phyloP scores from a whole-genome alignment of 2,113 vertebrate species.

The Phainopepla nitens region DNA sequence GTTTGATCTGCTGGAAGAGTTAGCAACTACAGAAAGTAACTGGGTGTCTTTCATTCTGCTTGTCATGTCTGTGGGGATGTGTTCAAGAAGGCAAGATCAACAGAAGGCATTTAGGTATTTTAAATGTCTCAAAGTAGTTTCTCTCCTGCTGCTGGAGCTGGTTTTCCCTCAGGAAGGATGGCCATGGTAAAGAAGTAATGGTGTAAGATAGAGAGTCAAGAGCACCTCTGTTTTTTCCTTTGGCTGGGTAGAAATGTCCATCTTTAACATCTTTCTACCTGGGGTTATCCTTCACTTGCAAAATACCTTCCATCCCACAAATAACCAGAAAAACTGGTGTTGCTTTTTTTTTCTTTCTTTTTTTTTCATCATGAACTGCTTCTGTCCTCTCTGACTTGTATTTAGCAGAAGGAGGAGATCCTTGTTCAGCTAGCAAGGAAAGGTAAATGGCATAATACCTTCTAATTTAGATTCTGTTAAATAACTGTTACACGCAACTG shows the following conservation, averaged over 20 bases:
- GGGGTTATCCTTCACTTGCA: not conserved
- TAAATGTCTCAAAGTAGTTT: not conserved
- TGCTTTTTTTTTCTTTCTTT: not conserved
- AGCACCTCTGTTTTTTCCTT: not conserved
- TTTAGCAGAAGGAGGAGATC: not conserved
- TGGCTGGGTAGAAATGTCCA: not conserved
- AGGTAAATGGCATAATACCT: not conserved
- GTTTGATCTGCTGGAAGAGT: not conserved
- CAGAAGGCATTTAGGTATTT: not conserved
- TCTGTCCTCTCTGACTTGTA: not conserved
- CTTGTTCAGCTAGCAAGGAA: not conserved
- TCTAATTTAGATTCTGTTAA: not conserved
- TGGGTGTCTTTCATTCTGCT: not conserved
- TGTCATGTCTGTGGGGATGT: not conserved
- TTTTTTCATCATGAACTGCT: not conserved
- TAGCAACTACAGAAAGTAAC: not conserved
- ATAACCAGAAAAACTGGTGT: not conserved
- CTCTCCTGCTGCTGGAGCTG: not conserved
- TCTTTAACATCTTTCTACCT: not conserved
- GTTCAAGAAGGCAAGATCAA: not conserved
- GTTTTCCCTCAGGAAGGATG: not conserved
- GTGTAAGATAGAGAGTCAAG: not conserved
- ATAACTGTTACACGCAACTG: not conserved
- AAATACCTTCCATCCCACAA: not conserved
- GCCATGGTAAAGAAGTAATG: not conserved